Conservation (phyloP, 2,888 invertebrate species). For the Diarsia brunnea region DNA sequence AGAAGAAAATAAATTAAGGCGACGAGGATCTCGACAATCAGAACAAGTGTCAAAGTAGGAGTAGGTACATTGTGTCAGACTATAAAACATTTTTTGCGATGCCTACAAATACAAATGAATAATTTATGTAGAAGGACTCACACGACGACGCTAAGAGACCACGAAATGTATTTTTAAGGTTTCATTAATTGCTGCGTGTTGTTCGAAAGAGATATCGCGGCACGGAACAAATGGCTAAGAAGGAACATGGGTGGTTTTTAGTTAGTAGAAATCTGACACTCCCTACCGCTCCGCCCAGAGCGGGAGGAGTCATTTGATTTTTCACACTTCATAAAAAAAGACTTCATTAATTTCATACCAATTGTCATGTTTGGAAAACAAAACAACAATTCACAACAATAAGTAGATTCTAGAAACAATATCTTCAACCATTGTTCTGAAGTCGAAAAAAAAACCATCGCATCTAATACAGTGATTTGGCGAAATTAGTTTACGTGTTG, state of each 20-base stretch:
- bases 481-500: slow-evolving; percentile 15
- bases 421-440: slow-evolving; percentile 7
- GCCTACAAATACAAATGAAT: not conserved
- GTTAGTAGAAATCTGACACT: too few species aligned
- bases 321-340: too few species aligned
- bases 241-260: too few species aligned
- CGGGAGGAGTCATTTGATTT: too few species aligned
- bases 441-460: slow-evolving; percentile 1
- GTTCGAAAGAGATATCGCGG: too few species aligned
- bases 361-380: slow-evolving; percentile 4
- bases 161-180: not conserved
- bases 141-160: not conserved
- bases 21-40: not conserved
- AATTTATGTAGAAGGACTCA: not conserved
- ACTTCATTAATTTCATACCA: slow-evolving; percentile 5
- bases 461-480: slow-evolving; percentile 20
- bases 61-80: not conserved
- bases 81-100: not conserved
- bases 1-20: not conserved
- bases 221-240: too few species aligned
- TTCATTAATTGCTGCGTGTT: not conserved
- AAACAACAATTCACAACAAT: slow-evolving; percentile 1
- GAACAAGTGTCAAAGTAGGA: too few species aligned
- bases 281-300: too few species aligned
- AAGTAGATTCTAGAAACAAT: not conserved